Conservation (phyloP, 64 coral and sea anemone species). For the Anthopleura sola region DNA sequence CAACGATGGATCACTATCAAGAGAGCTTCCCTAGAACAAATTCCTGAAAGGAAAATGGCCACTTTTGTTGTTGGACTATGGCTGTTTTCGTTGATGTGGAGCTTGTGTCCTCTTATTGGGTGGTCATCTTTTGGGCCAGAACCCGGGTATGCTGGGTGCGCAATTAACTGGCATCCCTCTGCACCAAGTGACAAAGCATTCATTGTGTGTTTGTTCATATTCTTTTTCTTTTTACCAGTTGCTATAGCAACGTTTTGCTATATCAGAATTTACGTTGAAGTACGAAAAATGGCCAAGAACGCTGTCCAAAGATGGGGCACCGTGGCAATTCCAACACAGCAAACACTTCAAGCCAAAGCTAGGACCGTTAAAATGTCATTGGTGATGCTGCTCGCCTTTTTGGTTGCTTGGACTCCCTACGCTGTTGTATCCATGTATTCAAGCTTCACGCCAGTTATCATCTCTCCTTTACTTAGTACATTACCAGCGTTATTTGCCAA, state of each 20-base stretch:
- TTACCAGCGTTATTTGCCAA: constrained; percentile 58
- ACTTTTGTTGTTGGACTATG: neutral
- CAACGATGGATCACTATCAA: constrained; percentile 35
- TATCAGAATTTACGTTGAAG: constrained; percentile 13
- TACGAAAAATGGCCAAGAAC: constrained; percentile 52
- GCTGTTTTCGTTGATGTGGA: constrained; percentile 37
- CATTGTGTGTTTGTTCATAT: constrained; percentile 40
- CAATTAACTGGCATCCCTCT: constrained; percentile 47
- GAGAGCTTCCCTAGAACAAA: neutral
- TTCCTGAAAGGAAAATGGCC: neutral
- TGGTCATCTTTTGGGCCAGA: constrained; percentile 55
- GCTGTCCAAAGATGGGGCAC: constrained; percentile 41
- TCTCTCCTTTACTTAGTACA: neutral
- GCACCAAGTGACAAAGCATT: constrained; percentile 22
- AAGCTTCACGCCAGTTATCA: constrained; percentile 6
- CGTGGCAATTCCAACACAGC: constrained; percentile 22
- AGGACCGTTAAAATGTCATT: constrained; percentile 33
- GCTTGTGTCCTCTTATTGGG: constrained; percentile 53
- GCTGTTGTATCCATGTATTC: constrained; percentile 48
- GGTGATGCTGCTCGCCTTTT: constrained; percentile 37
- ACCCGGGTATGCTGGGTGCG: constrained; percentile 34
- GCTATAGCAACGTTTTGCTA: constrained; percentile 24
- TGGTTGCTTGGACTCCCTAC: constrained; percentile 65
- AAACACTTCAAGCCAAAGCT: constrained; percentile 39
- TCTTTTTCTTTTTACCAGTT: constrained; percentile 58